Evolutionary conservation across 64 coral and sea anemone species (phyloP), one percentile per base, ranked within the genome.

Genomic region (Montipora capricornis): DNA sequence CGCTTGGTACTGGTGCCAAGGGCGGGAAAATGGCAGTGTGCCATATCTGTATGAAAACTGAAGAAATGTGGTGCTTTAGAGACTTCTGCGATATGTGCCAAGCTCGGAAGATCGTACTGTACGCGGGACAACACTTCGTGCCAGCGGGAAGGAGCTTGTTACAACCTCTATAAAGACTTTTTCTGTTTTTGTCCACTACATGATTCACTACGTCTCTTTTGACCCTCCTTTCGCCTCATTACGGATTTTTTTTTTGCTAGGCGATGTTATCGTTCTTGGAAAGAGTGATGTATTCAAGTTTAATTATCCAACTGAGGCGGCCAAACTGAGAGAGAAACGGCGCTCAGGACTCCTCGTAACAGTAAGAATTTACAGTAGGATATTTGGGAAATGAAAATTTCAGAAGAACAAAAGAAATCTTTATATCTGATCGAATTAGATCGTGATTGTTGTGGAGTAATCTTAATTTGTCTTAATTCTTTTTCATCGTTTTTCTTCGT

Each of bases 201-300:
- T 37, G 37, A 37, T 37, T 37, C 37, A 37, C 37, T 37, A 37
- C 37, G 37, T 37, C 37, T 37, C 37, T 37, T 37, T 37, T 37
- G 37, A 37, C 0, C 37, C 37, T 16, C 61, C 14, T 64, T 64
- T 60, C 17, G n/a, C 2, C 29, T 24, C 50, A 4, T 92, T 29
- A n/a, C 1, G 37, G 20, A 77, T n/a, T n/a, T 22, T 20, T 15
- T 4, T 10, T 79, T 6, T 37, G 73, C 20, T 19, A 98, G 97
- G 97, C 20, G 97, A 98, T 73, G 97, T 98, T 6, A 83, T 98
- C 29, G 91, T 98, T 81, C 91, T 98, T 75, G 97, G 97, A 11
- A 87, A 98, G 78, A 94, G 44, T 75, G 92, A 96, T 80, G 94
- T 95, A 22, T 98, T 98, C 83, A 98, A 98, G 69, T 98, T 98